Base-by-base conservation (phyloP, 2,113 vertebrate genomes). In the Chaenocephalus aceratus region DNA sequence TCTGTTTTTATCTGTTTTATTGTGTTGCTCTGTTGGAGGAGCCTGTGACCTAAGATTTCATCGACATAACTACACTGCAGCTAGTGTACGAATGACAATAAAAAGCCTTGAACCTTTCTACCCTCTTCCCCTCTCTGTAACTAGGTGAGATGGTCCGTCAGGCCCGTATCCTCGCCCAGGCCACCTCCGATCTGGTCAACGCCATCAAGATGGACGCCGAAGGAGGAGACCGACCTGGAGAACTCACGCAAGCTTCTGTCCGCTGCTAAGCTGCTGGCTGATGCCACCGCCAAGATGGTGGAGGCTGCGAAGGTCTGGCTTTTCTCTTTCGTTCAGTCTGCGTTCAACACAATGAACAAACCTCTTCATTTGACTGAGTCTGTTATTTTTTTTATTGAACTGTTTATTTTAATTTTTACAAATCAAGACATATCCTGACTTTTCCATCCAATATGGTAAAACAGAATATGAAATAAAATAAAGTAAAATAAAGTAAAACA, bases 61-160 rank as follows among this genome's bases (percentile, higher is more conserved):
- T 30, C 26, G 26, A 30, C 26, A 30, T 3, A 30, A 30, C 26
- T 30, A 30, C 3, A 30, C 26, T 30, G 26, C 3, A 30, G 26
- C 26, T 30, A 30, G n/a, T 30, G 30, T 30, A 30, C 30, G 30
- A 30, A 30, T 30, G 30, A 30, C 30, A 30, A 30, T 30, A 30
- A 30, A 30, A 30, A 30, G 2, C 30, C 30, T 3, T 30, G 30
- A 30, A 30, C 30, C 30, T 30, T 30, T 30, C 30, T 30, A 30
- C 36, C 36, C 16, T 46, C 36, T 66, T 23, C 3, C 15, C 23
- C 1, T 36, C 21, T 30, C 0, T 74, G 10, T 66, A 3, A 30
- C 52, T 86, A 99, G 98, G 98, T 46, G 98, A 99, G 89, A 99
- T 99, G 98, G 98, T 99, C 9, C 96, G 98, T 9, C 97, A 99